These are phyloP conservation scores for Dexiosoma caninum DNA, from an alignment of 2,888 invertebrate genomes.

Conservation along the genomic window DNA sequence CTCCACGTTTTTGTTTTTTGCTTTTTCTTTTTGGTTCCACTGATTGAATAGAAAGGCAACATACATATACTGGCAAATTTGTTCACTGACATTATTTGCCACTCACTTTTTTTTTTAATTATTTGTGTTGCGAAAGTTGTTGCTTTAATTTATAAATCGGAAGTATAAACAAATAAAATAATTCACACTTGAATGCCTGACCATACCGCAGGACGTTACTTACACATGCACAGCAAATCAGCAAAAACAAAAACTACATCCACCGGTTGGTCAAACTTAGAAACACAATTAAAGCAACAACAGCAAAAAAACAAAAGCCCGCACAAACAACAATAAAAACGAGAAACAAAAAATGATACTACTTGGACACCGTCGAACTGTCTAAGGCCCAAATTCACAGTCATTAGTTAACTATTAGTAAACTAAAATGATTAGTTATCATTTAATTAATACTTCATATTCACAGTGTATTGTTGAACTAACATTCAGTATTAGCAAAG, in stretches of 20 bases:
- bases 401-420: no score
- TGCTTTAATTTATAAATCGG: slow-evolving; percentile 52
- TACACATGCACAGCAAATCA: slow-evolving; percentile 6
- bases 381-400: no score
- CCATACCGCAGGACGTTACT: slow-evolving; percentile 62
- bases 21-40: no score
- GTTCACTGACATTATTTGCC: neutral
- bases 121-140: neutral
- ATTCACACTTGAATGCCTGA: slow-evolving; percentile 55
- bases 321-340: neutral
- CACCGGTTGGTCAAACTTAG: slow-evolving; percentile 40
- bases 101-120: neutral
- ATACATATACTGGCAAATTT: slow-evolving; percentile 18
- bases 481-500: no score
- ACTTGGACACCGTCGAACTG: neutral
- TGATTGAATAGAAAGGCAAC: slow-evolving; percentile 40
- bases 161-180: slow-evolving; percentile 58
- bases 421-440: no score
- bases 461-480: no score
- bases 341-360: neutral
- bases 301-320: slow-evolving; percentile 19
- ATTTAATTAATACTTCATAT: no score
- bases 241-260: slow-evolving; percentile 3
- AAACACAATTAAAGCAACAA: slow-evolving; percentile 26
- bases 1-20: slow-evolving; percentile 14